Base-by-base conservation (phyloP, 37 sponge, comb jelly and placozoan genomes). In the Ephydatia muelleri region DNA sequence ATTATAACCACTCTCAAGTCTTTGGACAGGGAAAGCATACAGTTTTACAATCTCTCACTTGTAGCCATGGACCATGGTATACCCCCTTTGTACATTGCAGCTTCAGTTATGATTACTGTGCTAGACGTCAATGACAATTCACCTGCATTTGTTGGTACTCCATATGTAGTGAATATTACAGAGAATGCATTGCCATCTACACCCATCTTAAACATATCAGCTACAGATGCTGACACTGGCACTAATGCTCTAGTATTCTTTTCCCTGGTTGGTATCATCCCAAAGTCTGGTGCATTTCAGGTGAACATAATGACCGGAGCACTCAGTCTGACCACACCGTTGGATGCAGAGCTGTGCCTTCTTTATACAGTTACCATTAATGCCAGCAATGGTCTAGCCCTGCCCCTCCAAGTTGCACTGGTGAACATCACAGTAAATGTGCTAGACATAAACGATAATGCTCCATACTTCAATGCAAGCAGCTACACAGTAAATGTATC, bases 391-490 rank as follows among this genome's bases (percentile, higher is more conserved):
- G 81, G 81, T 13, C 33, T 8, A 48, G 85, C 85, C 2, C 26
- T 35, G 13, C 85, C 90, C 0, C 0, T 22, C 19, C 85, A 76
- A 65, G 0, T 4, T 8, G 26, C 89, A 6, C 36, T 67, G 12
- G 57, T 38, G 5, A 36, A 21, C 0, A 65, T 91, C 5, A 67
- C 68, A 22, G 76, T 94, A 5, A 25, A 19, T 0, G 88, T 94
- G 30, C 8, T 26, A 5, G 93, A 96, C 70, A 68, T 86, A 29
- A 96, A 96, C 73, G 96, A 96, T 68, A 77, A 88, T 68, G 49
- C 88, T 16, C 91, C 93, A 21, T 47, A 65, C 36, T 86, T 92
- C 71, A 34, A 22, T 11, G 77, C 71, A 32, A 14, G 65, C 3
- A 72, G 77, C 31, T 94, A 88, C 39, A 25, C 49, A 9, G 67